A percentile compares a stretch with the other conserved stretches of the same genome.
These are phyloP conservation scores for Apeira syringaria DNA, from an alignment of 2,888 invertebrate species.

Conservation along the genomic window DNA sequence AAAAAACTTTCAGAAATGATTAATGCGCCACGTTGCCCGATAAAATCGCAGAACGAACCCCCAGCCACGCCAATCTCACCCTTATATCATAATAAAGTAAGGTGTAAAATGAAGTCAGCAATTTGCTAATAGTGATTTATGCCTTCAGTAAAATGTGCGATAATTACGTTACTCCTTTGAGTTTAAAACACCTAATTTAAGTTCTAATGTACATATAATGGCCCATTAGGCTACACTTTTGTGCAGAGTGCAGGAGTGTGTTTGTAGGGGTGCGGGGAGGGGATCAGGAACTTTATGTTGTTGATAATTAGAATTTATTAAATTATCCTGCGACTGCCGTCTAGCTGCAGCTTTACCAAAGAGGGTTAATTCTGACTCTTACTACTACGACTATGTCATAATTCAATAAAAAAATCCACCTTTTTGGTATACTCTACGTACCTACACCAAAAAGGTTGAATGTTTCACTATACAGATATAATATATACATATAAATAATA, in stretches of 20 bases:
- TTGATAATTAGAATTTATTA: too few species aligned
- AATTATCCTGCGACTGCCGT: too few species aligned
- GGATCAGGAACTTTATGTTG: too few species aligned
- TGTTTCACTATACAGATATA: too few species aligned
- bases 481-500: too few species aligned
- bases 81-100: conserved; percentile 17
- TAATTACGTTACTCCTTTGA: conserved; percentile 30
- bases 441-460: too few species aligned
- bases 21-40: conserved; percentile 27
- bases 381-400: too few species aligned
- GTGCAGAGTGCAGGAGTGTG: conserved; percentile 18
- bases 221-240: conserved; percentile 23
- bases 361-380: too few species aligned
- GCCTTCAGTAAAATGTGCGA: conserved; percentile 26
- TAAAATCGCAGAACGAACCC: conserved; percentile 23
- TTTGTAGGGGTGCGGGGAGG: not conserved
- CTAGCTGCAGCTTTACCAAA: too few species aligned
- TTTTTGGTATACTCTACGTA: too few species aligned
- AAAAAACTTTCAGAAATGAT: conserved; percentile 33
- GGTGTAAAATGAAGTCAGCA: conserved; percentile 19
- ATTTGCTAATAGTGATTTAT: conserved; percentile 29
- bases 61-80: conserved; percentile 14
- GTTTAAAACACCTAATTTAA: conserved; percentile 24
- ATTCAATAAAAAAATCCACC: too few species aligned
- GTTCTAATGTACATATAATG: conserved; percentile 26